Evolutionary conservation across 2,797 vertebrate genomes (phyloP), one percentile per base, ranked within the genome.

Genomic region (Falco rusticolus): DNA sequence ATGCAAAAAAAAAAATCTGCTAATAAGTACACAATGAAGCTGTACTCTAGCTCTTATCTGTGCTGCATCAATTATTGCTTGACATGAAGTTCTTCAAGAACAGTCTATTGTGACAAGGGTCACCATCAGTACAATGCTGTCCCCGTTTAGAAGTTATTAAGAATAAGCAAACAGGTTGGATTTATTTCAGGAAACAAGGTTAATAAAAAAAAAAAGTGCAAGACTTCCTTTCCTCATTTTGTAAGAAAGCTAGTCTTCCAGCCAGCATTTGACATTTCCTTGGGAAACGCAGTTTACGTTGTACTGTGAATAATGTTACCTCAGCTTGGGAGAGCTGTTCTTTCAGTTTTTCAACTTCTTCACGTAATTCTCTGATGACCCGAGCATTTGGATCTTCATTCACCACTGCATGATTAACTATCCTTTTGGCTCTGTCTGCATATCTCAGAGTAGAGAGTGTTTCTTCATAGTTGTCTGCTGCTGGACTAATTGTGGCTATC

Each of bases 401-500:
- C 74, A 99, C 99, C 24, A 99, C 97, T 3, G 99, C 99, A 8
- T 99, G 99, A 95, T 99, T 99, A 86, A 99, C 98, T 29, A 99
- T 99, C 76, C 99, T 98, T 96, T 99, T 99, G 84, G 99, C 99
- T 89, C 99, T 98, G 97, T 99, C 99, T 10, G 99, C 99, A 0
- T 99, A 99, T 81, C 99, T 98, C 50, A 99, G 97, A 2, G 99
- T 99, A 83, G 99, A 99, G 34, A 99, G 98, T 0, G 99, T 99
- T 98, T 99, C 99, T 97, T 99, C 99, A 2, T 99, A 99, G 97
- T 99, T 99, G 96, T 99, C 99, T 9, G 99, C 99, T 15, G 99
- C 98, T 16, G 99, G 99, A 95, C 99, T 99, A 86, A 99, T 99
- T 10, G 99, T 99, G 89, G 99, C 99, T 83, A 99, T 99, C 99